Base-by-base conservation (phyloP, 2,113 vertebrate genomes). In the Mirounga angustirostris region DNA sequence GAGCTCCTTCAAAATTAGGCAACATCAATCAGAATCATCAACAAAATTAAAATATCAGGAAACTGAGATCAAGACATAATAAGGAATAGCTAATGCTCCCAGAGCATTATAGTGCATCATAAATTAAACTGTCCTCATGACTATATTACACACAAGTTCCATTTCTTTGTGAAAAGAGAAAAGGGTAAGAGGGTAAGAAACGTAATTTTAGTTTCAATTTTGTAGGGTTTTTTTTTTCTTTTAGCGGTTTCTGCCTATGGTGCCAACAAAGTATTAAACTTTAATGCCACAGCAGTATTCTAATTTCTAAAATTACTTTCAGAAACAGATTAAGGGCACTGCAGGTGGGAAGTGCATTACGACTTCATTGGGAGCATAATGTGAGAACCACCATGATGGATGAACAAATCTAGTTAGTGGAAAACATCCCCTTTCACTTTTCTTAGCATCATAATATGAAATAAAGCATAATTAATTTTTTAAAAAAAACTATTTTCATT, bases 271-370 rank as follows among this genome's bases (percentile, higher is more conserved):
- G 61, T 96, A 95, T 73, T 97, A 67, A 96, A 97, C n/a, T 94
- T 95, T 92, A 95, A 97, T 69, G 85, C 84, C 95, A 28, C 95
- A 78, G 85, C 78, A 95, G 71, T 91, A 92, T 30, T 59, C 96
- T 91, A 83, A 97, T 63, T 95, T 98, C 82, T 58, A 79, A 98
- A 95, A 94, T 91, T n/a, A 93, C 67, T 98, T 98, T 96, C 86
- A 97, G 91, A 97, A 98, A 92, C 28, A 95, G 36, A 95, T 54
- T 46, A 82, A 97, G 86, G 92, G 40, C 71, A 89, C 94, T 15
- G 40, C 65, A 92, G n/a, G 24, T 92, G 95, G 80, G 84, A 98
- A 98, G 56, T 50, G 54, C 85, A 96, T 46, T 76, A 96, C 36
- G 22, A 84, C 79, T 97, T 85, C 86, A 58, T 30, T 85, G 73